These are phyloP conservation scores for Apotomis betuletana DNA, from an alignment of 2,888 invertebrate genomes.

Conservation along the genomic window DNA sequence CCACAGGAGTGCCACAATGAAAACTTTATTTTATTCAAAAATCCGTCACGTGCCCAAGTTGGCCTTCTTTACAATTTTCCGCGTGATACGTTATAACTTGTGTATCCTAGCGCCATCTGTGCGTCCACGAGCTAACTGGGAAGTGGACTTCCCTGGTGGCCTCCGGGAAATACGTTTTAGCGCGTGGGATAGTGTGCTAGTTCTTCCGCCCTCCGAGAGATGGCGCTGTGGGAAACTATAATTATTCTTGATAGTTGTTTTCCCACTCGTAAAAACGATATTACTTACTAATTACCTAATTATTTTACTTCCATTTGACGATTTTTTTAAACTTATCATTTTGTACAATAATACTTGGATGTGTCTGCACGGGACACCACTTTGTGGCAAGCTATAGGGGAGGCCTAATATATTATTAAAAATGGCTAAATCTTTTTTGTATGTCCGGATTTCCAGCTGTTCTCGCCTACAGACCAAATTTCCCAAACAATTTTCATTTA, in stretches of 20 bases:
- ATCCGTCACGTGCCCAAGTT: conserved; percentile 14
- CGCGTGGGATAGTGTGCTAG: not conserved
- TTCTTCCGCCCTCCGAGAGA: conserved; percentile 29
- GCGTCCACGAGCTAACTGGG: not conserved
- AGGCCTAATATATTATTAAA: no score
- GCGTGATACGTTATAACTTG: not conserved
- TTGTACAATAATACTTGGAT: no score
- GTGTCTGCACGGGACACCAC: no score
- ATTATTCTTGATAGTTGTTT: not conserved
- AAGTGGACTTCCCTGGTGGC: conserved; percentile 5
- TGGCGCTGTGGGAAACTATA: conserved; percentile 25
- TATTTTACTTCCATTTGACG: no score
- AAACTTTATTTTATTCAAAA: conserved; percentile 18
- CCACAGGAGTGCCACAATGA: conserved; percentile 4
- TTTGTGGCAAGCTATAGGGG: no score
- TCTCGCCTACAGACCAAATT: no score
- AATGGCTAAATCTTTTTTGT: no score
- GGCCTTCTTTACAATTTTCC: not conserved
- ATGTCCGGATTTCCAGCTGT: no score
- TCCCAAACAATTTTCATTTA: no score
- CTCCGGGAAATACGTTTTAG: conserved; percentile 12
- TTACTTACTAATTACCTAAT: no score
- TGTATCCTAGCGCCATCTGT: conserved; percentile 33
- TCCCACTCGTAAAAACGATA: no score
- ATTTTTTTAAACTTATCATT: no score